Conservation (phyloP, 2,113 vertebrate species). For the rat (Rattus norvegicus) region GRCr8 NC_086032.1:62592001-62592500, state of each 20-base stretch:
- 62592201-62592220: not conserved
- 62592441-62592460: not conserved
- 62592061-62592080: not conserved
- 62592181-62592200: not conserved
- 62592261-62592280: not conserved
- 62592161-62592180: not conserved
- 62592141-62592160: not conserved
- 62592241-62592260: not conserved
- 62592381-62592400: not conserved
- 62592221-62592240: not conserved
- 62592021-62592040: not conserved
- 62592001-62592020: not conserved
- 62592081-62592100: not conserved
- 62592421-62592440: not conserved
- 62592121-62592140: not conserved
- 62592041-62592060: not conserved
- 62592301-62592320: not conserved
- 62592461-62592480: not conserved
- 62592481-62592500: not conserved
- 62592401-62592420: not conserved
- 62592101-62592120: fast-evolving
- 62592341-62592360: not conserved
- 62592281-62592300: not conserved
- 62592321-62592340: not conserved
- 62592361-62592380: not conserved